A percentile compares a stretch with the other conserved stretches of the same genome.
Conservation (phyloP, 2,797 vertebrate species). For the Margarornis squamiger region DNA sequence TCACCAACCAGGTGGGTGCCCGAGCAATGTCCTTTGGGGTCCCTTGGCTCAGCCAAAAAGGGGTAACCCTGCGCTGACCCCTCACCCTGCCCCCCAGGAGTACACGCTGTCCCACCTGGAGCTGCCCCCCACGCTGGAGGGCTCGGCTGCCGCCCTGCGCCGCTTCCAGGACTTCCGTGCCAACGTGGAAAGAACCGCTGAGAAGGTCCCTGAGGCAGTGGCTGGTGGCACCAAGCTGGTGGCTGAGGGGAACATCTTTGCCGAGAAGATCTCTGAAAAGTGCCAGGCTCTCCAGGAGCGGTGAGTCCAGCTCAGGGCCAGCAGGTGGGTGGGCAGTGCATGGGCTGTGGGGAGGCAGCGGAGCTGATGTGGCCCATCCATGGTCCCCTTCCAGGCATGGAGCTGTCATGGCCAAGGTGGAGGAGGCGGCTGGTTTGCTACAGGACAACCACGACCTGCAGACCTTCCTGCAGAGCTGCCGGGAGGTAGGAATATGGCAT, state of each 20-base stretch:
- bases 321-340: accelerated
- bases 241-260: constrained; percentile 85
- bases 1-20: constrained; percentile 90
- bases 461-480: constrained; percentile 93
- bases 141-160: constrained; percentile 86
- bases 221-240: constrained; percentile 83
- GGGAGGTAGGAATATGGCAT: constrained; percentile 79
- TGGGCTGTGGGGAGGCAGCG: accelerated
- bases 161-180: constrained; percentile 90
- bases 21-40: accelerated
- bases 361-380: background rate
- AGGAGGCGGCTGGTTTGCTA: constrained; percentile 82
- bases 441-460: constrained; percentile 91
- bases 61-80: accelerated
- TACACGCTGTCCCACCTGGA: constrained; percentile 90
- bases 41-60: accelerated
- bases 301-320: constrained; percentile 21
- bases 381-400: constrained; percentile 72
- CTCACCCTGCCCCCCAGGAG: constrained; percentile 74
- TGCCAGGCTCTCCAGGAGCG: constrained; percentile 84
- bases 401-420: constrained; percentile 80
- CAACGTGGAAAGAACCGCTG: constrained; percentile 87
- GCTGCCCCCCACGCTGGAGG: constrained; percentile 84
- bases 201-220: constrained; percentile 85
- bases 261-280: constrained; percentile 87